Conservation (phyloP, 2,888 invertebrate species). For the Clostera curtula region DNA sequence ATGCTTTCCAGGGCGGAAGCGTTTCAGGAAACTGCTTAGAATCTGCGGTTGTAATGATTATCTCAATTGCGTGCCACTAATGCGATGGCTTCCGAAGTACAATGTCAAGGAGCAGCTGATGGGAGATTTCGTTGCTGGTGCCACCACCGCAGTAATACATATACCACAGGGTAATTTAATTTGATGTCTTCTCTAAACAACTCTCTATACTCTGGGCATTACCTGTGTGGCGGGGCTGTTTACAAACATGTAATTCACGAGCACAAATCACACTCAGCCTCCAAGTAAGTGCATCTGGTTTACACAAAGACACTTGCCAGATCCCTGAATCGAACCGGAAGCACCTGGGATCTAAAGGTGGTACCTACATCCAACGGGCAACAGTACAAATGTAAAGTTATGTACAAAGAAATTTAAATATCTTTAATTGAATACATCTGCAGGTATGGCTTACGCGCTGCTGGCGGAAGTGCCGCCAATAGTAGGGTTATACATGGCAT, state of each 20-base stretch:
- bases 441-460: constrained; percentile 87
- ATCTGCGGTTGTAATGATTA: constrained; percentile 57
- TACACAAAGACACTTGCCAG: too few relatives aligned
- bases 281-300: too few relatives aligned
- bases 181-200: too few relatives aligned
- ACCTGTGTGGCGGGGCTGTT: too few relatives aligned
- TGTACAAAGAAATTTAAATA: too few relatives aligned
- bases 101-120: constrained; percentile 75
- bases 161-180: constrained; percentile 84
- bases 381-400: too few relatives aligned
- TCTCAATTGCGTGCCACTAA: constrained; percentile 71
- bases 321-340: too few relatives aligned
- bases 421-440: not conserved
- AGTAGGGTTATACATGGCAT: constrained; percentile 90
- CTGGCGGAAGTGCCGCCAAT: constrained; percentile 84
- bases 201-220: too few relatives aligned
- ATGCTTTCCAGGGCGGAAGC: constrained; percentile 39
- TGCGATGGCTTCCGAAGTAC: constrained; percentile 80
- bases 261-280: too few relatives aligned
- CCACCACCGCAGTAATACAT: constrained; percentile 92
- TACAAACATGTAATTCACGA: too few relatives aligned
- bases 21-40: constrained; percentile 39
- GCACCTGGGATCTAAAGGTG: too few relatives aligned
- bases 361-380: too few relatives aligned
- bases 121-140: constrained; percentile 86